Conservation (phyloP, 2,888 invertebrate genomes). For the Fragum whitleyi region DNA sequence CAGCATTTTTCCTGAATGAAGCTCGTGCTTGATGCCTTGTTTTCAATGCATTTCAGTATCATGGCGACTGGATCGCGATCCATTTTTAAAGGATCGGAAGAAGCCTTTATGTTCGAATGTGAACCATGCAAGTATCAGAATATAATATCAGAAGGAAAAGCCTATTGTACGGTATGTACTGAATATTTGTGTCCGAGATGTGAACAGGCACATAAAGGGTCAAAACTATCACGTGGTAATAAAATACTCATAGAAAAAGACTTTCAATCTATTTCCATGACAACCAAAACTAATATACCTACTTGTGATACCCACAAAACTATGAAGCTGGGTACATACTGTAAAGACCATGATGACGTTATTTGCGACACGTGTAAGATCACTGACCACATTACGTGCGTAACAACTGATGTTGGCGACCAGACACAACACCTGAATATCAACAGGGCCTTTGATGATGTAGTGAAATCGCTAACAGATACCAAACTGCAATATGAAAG, state of each 20-base stretch:
- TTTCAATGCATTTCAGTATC: neutral
- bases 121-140: slow-evolving; percentile 9
- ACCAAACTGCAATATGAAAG: neutral
- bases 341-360: slow-evolving; percentile 2
- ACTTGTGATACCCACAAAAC: slow-evolving; percentile 1
- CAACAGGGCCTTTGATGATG: neutral
- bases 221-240: neutral
- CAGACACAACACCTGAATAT: neutral
- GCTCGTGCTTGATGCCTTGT: no score
- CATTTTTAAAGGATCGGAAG: neutral
- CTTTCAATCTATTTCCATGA: neutral
- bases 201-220: slow-evolving; percentile 7
- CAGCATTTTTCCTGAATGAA: no score
- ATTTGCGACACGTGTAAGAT: slow-evolving; percentile 1
- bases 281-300: neutral
- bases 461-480: neutral
- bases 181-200: slow-evolving; percentile 7
- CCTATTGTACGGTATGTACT: slow-evolving; percentile 9
- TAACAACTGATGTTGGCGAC: neutral
- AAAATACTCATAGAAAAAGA: slow-evolving; percentile 3
- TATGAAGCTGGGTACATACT: neutral
- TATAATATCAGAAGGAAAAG: slow-evolving; percentile 7
- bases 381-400: neutral
- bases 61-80: neutral
- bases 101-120: neutral